phyloP scores from a whole-genome alignment of 2,888 invertebrate species.

The Tyria jacobaeae region DNA sequence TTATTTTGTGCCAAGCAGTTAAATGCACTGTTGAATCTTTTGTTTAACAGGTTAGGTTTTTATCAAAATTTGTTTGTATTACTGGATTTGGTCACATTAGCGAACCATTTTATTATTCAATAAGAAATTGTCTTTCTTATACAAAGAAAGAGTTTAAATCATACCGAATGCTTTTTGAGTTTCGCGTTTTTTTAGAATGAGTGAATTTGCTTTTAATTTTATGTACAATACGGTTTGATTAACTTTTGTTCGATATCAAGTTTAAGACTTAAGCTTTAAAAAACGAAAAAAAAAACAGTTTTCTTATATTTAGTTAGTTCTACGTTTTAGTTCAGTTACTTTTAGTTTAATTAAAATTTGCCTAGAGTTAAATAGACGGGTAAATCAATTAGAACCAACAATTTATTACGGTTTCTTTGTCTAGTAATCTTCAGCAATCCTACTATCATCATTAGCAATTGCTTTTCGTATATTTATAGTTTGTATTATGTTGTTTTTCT shows the following conservation, averaged over 20 bases:
- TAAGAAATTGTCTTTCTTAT: background rate
- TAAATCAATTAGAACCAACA: conserved; percentile 4
- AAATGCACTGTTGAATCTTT: conserved; percentile 1
- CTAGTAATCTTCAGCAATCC: background rate
- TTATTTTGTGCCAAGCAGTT: background rate
- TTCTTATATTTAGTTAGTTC: too few relatives aligned
- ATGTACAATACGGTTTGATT: background rate
- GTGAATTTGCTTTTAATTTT: background rate
- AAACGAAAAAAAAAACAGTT: too few relatives aligned
- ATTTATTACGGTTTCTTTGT: conserved; percentile 1
- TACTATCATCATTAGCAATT: background rate
- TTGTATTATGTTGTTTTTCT: conserved; percentile 15
- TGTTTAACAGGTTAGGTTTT: conserved; percentile 14
- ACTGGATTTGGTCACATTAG: background rate
- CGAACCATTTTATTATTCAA: background rate
- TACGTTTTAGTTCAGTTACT: too few relatives aligned
- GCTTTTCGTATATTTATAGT: conserved; percentile 6
- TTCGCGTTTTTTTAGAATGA: background rate
- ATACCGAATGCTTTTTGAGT: background rate
- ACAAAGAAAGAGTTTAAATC: background rate
- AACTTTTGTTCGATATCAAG: background rate
- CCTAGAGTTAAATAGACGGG: background rate
- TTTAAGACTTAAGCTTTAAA: too few relatives aligned
- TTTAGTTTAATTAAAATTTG: background rate
- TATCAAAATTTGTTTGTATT: background rate